phyloP scores from a whole-genome alignment of 2,888 invertebrate genomes.

The Hirtodrosophila confusa region DNA sequence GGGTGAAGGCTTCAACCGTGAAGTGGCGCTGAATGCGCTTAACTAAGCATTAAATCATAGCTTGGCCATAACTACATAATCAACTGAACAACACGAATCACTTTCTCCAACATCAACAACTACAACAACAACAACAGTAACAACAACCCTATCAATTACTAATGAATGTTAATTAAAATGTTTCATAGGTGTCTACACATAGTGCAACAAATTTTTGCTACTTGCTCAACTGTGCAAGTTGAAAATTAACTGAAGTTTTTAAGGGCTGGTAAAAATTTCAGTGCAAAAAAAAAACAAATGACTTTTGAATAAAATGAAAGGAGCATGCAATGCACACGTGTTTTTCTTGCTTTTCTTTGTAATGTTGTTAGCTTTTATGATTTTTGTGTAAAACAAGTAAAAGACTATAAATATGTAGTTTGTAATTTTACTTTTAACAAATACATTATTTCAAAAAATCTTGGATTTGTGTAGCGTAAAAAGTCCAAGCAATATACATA shows the following conservation, averaged over 20 bases:
- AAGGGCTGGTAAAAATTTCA: conserved; percentile 81
- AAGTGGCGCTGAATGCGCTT: conserved; percentile 53
- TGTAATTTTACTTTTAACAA: conserved; percentile 28
- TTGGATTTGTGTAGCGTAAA: conserved; percentile 16
- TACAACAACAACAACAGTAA: conserved; percentile 36
- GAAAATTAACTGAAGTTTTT: conserved; percentile 73
- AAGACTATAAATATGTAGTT: conserved; percentile 36
- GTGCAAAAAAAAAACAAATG: conserved; percentile 28
- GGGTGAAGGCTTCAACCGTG: conserved; percentile 73
- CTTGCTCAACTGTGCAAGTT: conserved; percentile 28
- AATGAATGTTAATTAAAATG: conserved; percentile 61
- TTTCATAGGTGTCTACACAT: conserved; percentile 69
- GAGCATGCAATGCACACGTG: conserved; percentile 37
- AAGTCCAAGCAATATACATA: conserved; percentile 25
- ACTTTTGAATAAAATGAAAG: conserved; percentile 39
- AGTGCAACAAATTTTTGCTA: conserved; percentile 33
- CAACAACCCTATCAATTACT: conserved; percentile 42
- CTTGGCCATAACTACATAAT: conserved; percentile 6
- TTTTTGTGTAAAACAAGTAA: conserved; percentile 27
- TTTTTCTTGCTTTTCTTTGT: conserved; percentile 46
- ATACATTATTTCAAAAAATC: conserved; percentile 18
- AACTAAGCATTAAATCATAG: conserved; percentile 51
- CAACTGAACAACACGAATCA: conserved; percentile 18
- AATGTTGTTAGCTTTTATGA: conserved; percentile 19
- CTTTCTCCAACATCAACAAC: conserved; percentile 16